These are phyloP conservation scores for Hydrozoanthus gracilis DNA, from an alignment of 92 coral and sea anemone species.

Conservation along the genomic window DNA sequence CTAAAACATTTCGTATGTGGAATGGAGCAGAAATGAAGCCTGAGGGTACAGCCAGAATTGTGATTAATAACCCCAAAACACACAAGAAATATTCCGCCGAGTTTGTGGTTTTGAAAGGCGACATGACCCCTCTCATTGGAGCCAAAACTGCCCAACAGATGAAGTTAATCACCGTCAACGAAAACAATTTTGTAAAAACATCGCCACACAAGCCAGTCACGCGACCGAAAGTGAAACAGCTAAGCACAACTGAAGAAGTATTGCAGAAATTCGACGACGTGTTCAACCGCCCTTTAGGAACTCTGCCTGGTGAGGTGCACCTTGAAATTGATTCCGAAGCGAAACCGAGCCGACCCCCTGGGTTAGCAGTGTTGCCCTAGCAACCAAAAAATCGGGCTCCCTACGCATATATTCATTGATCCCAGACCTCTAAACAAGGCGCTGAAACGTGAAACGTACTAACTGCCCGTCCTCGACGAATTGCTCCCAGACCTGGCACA, in stretches of 20 bases:
- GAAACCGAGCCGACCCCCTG: not conserved
- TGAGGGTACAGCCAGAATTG: too few relatives aligned
- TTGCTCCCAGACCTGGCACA: too few relatives aligned
- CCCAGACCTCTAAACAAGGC: not conserved
- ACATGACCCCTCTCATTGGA: not conserved
- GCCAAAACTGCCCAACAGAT: not conserved
- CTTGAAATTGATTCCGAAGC: too few relatives aligned
- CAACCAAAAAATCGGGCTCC: not conserved
- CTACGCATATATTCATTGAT: not conserved
- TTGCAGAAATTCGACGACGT: not conserved
- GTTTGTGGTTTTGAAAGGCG: not conserved
- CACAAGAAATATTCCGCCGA: too few relatives aligned
- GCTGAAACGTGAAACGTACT: too few relatives aligned
- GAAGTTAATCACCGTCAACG: conserved; percentile 2
- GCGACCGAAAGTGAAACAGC: too few relatives aligned
- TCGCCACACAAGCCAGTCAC: not conserved
- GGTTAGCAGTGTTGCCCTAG: not conserved
- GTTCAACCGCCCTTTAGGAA: not conserved
- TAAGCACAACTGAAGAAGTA: not conserved
- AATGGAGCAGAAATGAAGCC: too few relatives aligned
- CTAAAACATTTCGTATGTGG: too few relatives aligned
- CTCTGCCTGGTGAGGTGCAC: too few relatives aligned
- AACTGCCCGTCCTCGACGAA: too few relatives aligned
- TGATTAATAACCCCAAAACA: too few relatives aligned
- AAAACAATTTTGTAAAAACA: not conserved